A percentile compares a stretch with the other conserved stretches of the same genome.
Conservation (phyloP, 2,113 vertebrate genomes). For the Trogon melanurus region DNA sequence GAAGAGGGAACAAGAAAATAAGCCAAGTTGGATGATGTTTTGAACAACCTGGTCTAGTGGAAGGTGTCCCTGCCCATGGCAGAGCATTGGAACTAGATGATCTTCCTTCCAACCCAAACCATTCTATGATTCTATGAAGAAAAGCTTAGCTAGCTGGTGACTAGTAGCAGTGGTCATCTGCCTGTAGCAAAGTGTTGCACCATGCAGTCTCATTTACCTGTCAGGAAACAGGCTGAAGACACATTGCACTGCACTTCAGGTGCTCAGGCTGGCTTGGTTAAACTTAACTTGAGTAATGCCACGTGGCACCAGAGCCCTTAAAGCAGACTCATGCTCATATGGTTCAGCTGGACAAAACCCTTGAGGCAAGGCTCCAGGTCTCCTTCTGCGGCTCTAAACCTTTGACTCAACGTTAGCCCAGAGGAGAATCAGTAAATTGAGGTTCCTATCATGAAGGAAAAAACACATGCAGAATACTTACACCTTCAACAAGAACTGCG, state of each 20-base stretch:
- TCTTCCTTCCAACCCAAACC: no score
- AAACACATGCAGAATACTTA: background rate
- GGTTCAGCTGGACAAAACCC: background rate
- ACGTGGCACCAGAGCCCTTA: background rate
- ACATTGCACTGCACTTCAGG: background rate
- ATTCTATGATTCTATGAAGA: background rate
- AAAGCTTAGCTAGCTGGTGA: background rate
- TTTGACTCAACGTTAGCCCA: background rate
- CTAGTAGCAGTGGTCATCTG: background rate
- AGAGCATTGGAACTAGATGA: no score
- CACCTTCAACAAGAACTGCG: background rate
- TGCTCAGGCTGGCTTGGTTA: background rate
- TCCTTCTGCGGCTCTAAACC: background rate
- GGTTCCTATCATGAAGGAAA: background rate
- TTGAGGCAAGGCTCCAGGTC: background rate
- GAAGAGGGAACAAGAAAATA: background rate
- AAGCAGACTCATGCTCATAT: background rate
- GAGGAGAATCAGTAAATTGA: background rate
- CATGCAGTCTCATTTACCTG: accelerated
- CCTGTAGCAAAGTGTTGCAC: background rate
- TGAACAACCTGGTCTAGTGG: no score
- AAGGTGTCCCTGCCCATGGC: no score
- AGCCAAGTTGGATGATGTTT: no score
- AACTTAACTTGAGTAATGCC: background rate
- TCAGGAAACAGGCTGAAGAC: background rate